Percentiles rank a stretch among this genome's conserved stretches.
Conservation (phyloP, 2,888 invertebrate genomes). For the Dusona sp. region DNA sequence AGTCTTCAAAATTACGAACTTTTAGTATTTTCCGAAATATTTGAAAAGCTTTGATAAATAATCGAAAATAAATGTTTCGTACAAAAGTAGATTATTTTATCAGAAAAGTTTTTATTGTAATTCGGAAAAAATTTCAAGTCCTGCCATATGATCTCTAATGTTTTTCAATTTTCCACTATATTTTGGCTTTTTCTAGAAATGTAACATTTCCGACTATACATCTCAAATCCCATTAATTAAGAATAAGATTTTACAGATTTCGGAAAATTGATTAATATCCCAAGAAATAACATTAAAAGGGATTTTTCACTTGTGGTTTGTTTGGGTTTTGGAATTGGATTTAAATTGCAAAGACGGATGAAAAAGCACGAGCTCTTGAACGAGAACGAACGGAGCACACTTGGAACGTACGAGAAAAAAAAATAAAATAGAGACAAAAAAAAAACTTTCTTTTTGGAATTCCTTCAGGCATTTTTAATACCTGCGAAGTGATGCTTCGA, state of each 20-base stretch:
- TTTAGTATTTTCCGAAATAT: background rate
- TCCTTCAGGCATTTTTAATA: slow-evolving; percentile 68
- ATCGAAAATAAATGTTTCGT: background rate
- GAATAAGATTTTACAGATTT: background rate
- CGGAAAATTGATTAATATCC: background rate
- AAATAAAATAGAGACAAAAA: slow-evolving; percentile 5
- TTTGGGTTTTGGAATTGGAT: background rate
- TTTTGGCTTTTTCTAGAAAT: no score
- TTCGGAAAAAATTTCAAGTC: background rate
- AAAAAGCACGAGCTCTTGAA: background rate
- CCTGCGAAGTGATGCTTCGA: slow-evolving; percentile 82
- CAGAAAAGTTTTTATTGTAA: background rate
- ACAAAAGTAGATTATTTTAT: background rate
- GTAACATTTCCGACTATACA: no score
- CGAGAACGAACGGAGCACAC: background rate
- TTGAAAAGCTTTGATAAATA: background rate
- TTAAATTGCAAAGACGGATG: background rate
- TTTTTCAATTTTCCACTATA: no score
- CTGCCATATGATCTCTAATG: background rate
- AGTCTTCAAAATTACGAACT: background rate
- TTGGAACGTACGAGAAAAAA: slow-evolving; percentile 4
- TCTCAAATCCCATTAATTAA: no score
- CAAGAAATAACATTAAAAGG: background rate
- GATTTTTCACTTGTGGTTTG: background rate
- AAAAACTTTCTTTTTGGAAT: slow-evolving; percentile 11